Evolutionary conservation across 2,797 vertebrate genomes (phyloP), one percentile per base, ranked within the genome.

Genomic region (Semotilus atromaculatus): DNA sequence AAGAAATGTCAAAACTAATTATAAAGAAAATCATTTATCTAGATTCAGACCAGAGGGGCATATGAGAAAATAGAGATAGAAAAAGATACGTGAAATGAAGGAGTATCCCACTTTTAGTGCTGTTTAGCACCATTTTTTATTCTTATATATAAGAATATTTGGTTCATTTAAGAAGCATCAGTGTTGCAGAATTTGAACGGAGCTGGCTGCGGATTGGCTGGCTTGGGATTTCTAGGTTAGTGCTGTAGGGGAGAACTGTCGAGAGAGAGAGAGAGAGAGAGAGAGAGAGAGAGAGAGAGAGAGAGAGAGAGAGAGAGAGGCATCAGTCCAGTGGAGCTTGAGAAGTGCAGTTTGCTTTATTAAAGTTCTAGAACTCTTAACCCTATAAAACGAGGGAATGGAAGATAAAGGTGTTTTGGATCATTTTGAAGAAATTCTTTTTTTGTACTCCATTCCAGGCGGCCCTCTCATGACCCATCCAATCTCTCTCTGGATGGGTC

Each of bases 141-240:
- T n/a, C n/a, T n/a, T n/a, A n/a, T n/a, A n/a, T n/a, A 58, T 58
- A 34, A 43, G 31, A 86, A 36, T 31, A 85, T 67, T 51, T 86
- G 73, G 75, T 70, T 73, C 38, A 76, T 76, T 89, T 86, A 74
- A 80, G 85, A 71, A 85, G 26, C 82, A 62, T 7, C n/a, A 60
- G 38, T 51, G 31, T n/a, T 66, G 73, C 70, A 83, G 82, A 68
- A 84, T 60, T 58, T 78, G 18, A 87, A 75, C 53, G 31, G 79
- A 79, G 26, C 60, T n/a, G n/a, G n/a, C n/a, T n/a, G n/a, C n/a
- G n/a, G 83, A 88, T 86, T 89, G 85, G 87, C 80, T 87, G 87
- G 72, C 80, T 76, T 72, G 76, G 79, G 76, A 89, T 88, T 89
- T 87, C 85, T 89, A 85, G 80, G 87, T 88, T 89, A 86, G 83